These are phyloP conservation scores for Tetranychus truncatus DNA, from an alignment of 2,888 invertebrate genomes.

Conservation along the genomic window DNA sequence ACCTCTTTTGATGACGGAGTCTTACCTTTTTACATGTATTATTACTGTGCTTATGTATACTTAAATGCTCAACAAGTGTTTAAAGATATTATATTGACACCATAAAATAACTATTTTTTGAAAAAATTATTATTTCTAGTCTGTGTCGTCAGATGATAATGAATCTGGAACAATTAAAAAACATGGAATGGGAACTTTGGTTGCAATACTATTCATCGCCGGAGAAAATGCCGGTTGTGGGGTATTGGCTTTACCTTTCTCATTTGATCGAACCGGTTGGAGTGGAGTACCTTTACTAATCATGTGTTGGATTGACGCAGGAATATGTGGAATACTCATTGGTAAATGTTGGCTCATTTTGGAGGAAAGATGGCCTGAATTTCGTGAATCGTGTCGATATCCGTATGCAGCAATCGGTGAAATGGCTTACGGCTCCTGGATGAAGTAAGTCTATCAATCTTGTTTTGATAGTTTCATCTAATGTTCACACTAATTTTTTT, in stretches of 20 bases:
- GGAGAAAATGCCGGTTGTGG: slow-evolving; percentile 14
- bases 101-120: no score
- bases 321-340: background rate
- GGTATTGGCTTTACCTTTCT: slow-evolving; percentile 4
- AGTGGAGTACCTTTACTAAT: background rate
- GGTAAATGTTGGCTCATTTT: slow-evolving; percentile 57
- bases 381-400: slow-evolving; percentile 42
- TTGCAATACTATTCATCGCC: background rate
- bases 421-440: slow-evolving; percentile 46
- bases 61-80: no score
- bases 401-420: slow-evolving; percentile 69
- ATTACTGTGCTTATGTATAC: no score
- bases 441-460: background rate
- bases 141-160: no score
- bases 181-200: background rate
- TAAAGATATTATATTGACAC: no score
- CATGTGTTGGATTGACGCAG: slow-evolving; percentile 3
- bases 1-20: no score
- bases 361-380: slow-evolving; percentile 45
- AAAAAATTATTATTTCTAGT: no score
- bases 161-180: background rate
- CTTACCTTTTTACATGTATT: no score
- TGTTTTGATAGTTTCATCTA: background rate
- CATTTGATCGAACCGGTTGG: slow-evolving; percentile 4
- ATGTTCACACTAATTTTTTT: background rate